Base-by-base conservation (phyloP, 2,888 invertebrate species). In the Dryobotodes eremita region DNA sequence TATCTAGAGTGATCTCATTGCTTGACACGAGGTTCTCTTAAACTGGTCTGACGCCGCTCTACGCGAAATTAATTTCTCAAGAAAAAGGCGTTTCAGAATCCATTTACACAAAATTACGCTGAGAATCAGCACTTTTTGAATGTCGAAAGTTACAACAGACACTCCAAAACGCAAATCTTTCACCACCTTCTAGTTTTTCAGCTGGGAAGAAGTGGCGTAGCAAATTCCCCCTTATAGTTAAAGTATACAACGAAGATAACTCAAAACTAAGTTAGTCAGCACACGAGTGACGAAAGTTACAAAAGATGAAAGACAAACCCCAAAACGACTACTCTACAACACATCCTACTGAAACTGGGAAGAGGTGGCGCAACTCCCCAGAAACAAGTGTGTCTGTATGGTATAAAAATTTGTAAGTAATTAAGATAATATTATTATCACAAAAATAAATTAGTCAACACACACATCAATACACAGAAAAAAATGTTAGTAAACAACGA, bases 401-500 rank as follows among this genome's bases (percentile, higher is more conserved):
- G 20, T 55, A 20, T 11, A 23, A 50, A 62, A 75, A 80, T 46
- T 10, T 20, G 13, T n/a, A 76, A 65, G 6, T 10, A 75, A 46
- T 6, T 2, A 48, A 46, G 3, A 55, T n/a, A 59, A n/a, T 36
- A 36, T 42, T 42, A 42, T 42, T 78, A 62, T 62, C 42, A 66
- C 61, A 79, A 42, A 53, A 74, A 68, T 20, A 17, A 55, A 57
- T 83, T 78, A 84, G 53, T 83, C n/a, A 48, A 83, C 81, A 75
- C 75, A 86, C 71, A 79, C 42, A 78, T 50, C 20, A 75, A 70
- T 59, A 71, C 31, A 61, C 26, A 48, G 1, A 73, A 75, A 78
- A 26, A 83, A 77, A 77, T 86, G 81, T 90, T 90, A 89, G 84
- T 90, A 79, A 88, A 82, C 79, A 82, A 84, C 42, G 10, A 83